phyloP scores from a whole-genome alignment of 2,888 invertebrate genomes.

The Agrochola lychnidis region DNA sequence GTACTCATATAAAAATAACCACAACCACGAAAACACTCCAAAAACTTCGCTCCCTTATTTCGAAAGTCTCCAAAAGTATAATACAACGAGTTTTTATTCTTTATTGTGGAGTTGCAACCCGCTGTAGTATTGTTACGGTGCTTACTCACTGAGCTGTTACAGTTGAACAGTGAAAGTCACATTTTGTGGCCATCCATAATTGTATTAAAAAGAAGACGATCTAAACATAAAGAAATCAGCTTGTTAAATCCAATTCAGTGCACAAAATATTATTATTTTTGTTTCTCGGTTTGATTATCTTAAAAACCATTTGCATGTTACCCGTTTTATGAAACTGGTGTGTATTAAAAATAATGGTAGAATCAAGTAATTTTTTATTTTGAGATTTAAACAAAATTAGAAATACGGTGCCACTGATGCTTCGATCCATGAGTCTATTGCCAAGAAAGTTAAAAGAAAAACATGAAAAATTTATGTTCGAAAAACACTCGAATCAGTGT shows the following conservation, averaged over 20 bases:
- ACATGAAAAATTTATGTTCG: neutral
- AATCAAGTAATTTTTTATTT: neutral
- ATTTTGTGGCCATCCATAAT: neutral
- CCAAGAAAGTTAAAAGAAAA: neutral
- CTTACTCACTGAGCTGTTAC: neutral
- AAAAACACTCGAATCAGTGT: slow-evolving; percentile 3
- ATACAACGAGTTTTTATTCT: slow-evolving; percentile 41
- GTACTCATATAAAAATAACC: neutral
- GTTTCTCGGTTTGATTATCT: neutral
- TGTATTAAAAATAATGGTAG: neutral
- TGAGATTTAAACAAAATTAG: no score
- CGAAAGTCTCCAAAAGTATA: slow-evolving; percentile 39
- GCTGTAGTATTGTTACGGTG: slow-evolving; percentile 6
- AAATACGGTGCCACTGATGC: neutral
- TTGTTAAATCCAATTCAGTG: neutral
- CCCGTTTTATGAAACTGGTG: neutral
- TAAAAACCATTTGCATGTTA: neutral
- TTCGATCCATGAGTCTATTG: no score
- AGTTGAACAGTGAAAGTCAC: neutral
- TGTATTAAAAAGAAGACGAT: neutral
- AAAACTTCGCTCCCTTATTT: slow-evolving; percentile 11
- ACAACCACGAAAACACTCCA: neutral
- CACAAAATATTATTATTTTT: neutral
- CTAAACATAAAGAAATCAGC: neutral
- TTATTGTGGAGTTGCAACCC: slow-evolving; percentile 21